Conservation (phyloP, 2,113 vertebrate species). For the Condylura cristata region DNA sequence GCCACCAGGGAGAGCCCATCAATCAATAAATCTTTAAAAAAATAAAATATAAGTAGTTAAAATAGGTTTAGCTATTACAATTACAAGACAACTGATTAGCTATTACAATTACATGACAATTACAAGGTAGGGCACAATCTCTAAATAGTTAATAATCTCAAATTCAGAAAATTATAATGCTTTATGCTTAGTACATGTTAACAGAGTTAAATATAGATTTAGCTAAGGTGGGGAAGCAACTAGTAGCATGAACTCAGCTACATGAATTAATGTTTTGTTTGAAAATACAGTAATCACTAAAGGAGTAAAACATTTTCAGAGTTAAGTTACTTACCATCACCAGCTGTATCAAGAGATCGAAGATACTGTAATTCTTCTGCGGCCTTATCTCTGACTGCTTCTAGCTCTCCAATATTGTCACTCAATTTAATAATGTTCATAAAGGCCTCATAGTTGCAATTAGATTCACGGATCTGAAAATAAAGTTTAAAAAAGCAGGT, state of each 20-base stretch:
- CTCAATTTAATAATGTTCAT: constrained; percentile 99
- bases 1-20: too few relatives aligned
- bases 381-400: constrained; percentile 98
- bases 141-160: neutral
- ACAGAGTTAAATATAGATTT: constrained; percentile 27
- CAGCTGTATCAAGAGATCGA: constrained; percentile 97
- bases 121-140: neutral
- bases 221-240: neutral
- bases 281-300: neutral
- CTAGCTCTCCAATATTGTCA: constrained; percentile 94
- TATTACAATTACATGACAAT: too few relatives aligned
- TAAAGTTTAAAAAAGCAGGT: constrained; percentile 56
- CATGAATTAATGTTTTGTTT: neutral
- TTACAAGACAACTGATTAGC: too few relatives aligned
- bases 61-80: too few relatives aligned
- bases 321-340: constrained; percentile 89
- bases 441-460: constrained; percentile 99
- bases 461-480: constrained; percentile 96
- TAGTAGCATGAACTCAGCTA: neutral
- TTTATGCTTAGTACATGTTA: constrained; percentile 15
- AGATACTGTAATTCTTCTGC: constrained; percentile 97
- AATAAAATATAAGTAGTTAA: too few relatives aligned
- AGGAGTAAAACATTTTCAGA: neutral
- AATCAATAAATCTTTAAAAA: too few relatives aligned
- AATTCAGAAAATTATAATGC: constrained; percentile 18